Percentiles rank a stretch among this genome's conserved stretches.
These are phyloP conservation scores for Bovichtus diacanthus DNA, from an alignment of 2,797 vertebrate species.

Conservation along the genomic window DNA sequence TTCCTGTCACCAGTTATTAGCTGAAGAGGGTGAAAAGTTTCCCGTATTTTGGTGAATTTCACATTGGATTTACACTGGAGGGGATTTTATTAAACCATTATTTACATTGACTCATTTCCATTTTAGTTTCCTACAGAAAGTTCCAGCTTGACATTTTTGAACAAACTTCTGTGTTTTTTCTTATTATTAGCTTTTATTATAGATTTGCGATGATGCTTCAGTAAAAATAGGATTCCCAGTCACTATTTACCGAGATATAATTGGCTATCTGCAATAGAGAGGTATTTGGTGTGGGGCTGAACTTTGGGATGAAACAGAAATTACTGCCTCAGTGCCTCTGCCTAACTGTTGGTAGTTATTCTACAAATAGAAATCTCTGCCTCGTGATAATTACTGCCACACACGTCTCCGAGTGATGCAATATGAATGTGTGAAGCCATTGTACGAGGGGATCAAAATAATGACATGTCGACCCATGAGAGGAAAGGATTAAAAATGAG, in stretches of 20 bases:
- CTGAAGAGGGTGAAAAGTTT: constrained; percentile 86
- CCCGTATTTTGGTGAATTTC: constrained; percentile 81
- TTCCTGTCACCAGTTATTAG: constrained; percentile 86
- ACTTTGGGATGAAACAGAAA: constrained; percentile 77
- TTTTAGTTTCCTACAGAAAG: constrained; percentile 82
- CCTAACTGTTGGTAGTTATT: constrained; percentile 74
- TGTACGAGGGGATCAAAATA: constrained; percentile 82
- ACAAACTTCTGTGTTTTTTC: constrained; percentile 79
- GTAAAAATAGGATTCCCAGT: constrained; percentile 73
- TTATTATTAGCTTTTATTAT: constrained; percentile 78
- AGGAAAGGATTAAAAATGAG: constrained; percentile 83
- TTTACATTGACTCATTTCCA: constrained; percentile 87
- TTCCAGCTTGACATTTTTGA: constrained; percentile 83
- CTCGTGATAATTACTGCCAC: constrained; percentile 78
- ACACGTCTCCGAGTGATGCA: constrained; percentile 62
- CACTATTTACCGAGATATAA: constrained; percentile 85
- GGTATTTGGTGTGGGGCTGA: constrained; percentile 70
- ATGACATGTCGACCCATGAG: constrained; percentile 82
- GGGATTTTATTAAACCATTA: constrained; percentile 87
- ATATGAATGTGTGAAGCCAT: constrained; percentile 74
- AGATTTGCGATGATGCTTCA: constrained; percentile 72
- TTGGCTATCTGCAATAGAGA: constrained; percentile 78
- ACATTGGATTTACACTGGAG: constrained; percentile 83
- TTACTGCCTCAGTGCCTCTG: constrained; percentile 69
- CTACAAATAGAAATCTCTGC: constrained; percentile 78